Conservation (phyloP, 2,888 invertebrate genomes). For the Lepidochitona cinerea region DNA sequence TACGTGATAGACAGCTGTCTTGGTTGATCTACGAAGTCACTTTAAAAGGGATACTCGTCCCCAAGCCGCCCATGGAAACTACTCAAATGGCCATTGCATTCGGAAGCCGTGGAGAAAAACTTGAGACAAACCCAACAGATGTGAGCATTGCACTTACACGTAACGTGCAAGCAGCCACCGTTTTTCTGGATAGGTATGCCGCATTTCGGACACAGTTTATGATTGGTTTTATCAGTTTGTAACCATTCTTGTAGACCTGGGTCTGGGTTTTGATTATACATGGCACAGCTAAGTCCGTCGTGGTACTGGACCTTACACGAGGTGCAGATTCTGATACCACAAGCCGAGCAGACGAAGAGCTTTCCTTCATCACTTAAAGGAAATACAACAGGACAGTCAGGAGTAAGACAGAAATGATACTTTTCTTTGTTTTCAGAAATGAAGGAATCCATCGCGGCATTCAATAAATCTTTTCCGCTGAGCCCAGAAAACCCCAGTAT, state of each 20-base stretch:
- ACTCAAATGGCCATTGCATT: conserved; percentile 50
- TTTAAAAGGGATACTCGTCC: background rate
- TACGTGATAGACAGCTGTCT: too few relatives aligned
- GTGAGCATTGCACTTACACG: conserved; percentile 48
- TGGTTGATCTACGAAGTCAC: too few relatives aligned
- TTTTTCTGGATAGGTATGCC: conserved; percentile 50
- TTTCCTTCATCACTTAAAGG: conserved; percentile 33
- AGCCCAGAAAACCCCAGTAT: conserved; percentile 28
- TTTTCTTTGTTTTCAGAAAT: conserved; percentile 35
- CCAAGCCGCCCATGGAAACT: background rate
- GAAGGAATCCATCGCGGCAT: conserved; percentile 43
- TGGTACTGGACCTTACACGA: conserved; percentile 53
- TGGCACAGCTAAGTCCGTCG: conserved; percentile 52
- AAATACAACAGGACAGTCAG: conserved; percentile 59
- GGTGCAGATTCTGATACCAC: conserved; percentile 46
- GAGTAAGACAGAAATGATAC: conserved; percentile 54
- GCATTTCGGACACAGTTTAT: conserved; percentile 58
- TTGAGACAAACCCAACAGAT: conserved; percentile 61
- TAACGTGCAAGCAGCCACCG: conserved; percentile 60
- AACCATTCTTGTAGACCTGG: conserved; percentile 41
- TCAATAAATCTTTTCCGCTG: conserved; percentile 24
- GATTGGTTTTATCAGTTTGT: conserved; percentile 32
- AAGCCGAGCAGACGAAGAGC: conserved; percentile 43
- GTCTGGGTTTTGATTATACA: conserved; percentile 35
- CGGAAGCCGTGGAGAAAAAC: conserved; percentile 23